phyloP scores from a whole-genome alignment of 2,113 vertebrate species.

The Mastomys natalensis region DNA sequence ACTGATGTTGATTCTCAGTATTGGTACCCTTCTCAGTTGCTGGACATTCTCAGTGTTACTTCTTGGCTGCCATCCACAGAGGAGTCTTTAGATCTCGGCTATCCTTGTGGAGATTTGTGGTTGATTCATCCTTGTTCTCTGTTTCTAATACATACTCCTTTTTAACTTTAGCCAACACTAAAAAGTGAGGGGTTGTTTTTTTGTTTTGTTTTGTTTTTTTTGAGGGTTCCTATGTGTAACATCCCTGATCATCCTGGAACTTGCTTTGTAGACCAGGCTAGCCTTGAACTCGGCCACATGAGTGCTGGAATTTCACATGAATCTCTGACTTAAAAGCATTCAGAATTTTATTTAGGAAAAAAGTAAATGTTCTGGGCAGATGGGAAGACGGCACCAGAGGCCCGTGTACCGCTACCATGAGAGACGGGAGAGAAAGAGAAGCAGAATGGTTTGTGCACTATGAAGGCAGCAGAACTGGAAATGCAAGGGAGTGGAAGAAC shows the following conservation, averaged over 20 bases:
- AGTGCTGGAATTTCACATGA: not conserved
- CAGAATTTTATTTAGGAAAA: not conserved
- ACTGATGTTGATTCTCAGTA: not conserved
- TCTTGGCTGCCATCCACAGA: not conserved
- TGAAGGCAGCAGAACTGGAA: not conserved
- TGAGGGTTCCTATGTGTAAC: not conserved
- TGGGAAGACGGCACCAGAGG: not conserved
- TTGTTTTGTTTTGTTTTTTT: not conserved
- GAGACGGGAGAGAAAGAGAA: not conserved
- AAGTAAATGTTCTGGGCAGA: not conserved
- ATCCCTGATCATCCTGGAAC: not conserved
- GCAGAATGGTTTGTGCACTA: not conserved
- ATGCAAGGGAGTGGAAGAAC: not conserved
- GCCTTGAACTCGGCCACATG: not conserved
- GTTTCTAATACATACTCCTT: not conserved
- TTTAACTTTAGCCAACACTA: not conserved
- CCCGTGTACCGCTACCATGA: not conserved
- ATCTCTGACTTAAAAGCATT: not conserved
- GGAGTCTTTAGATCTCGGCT: not conserved
- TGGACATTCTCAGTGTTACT: not conserved
- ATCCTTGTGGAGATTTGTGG: not conserved
- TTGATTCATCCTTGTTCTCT: not conserved
- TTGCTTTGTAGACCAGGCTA: not conserved
- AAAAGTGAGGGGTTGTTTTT: not conserved
- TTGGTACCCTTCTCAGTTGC: too few relatives aligned